phyloP scores from a whole-genome alignment of 1,140 invertebrate genomes.

The Theocolax elegans region DNA sequence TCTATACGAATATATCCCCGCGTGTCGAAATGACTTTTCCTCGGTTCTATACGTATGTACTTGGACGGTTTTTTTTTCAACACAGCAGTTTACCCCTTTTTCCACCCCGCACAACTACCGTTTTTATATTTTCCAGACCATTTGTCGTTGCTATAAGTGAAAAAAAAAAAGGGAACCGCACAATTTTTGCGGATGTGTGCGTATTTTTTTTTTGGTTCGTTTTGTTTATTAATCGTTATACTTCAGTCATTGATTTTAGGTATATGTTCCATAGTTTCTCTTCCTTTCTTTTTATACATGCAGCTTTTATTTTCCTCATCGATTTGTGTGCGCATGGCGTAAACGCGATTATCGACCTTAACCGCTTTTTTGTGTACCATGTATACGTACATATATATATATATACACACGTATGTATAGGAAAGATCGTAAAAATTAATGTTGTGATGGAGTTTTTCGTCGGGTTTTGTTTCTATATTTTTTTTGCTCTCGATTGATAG shows the following conservation, averaged over 20 bases:
- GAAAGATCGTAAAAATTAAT: slow-evolving; percentile 26
- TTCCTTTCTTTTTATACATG: neutral
- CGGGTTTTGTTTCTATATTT: neutral
- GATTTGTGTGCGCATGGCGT: slow-evolving; percentile 24
- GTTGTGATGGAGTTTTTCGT: slow-evolving; percentile 8
- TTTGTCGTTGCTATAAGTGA: neutral
- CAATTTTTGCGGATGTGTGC: neutral
- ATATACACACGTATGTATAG: neutral
- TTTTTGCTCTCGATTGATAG: no score
- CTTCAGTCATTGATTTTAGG: neutral
- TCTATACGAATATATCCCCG: no score
- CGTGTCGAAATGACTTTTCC: no score
- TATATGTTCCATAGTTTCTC: neutral
- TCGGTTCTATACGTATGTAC: no score
- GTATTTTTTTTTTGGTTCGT: neutral
- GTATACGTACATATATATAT: neutral
- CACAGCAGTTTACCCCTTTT: no score
- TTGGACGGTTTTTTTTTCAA: no score
- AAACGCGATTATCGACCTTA: slow-evolving; percentile 27
- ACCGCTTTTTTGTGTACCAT: neutral
- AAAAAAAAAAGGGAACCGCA: neutral
- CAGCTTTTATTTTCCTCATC: neutral
- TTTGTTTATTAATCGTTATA: neutral
- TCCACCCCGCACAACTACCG: no score
- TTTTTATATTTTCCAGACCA: neutral